Percentiles rank a stretch among this genome's conserved stretches.
Conservation (phyloP, 2,113 vertebrate species). For the Lipotes vexillifer region DNA sequence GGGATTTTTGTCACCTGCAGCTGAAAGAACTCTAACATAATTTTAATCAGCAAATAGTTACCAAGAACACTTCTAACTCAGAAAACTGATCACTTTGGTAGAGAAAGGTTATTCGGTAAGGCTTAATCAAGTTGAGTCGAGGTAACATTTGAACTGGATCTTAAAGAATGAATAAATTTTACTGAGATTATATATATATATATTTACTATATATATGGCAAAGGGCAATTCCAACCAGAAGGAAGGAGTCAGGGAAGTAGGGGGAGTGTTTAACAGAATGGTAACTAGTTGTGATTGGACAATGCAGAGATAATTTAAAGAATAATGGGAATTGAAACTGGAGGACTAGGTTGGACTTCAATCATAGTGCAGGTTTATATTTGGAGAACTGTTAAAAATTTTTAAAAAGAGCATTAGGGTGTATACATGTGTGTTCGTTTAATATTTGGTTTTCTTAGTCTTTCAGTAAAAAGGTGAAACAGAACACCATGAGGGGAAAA, state of each 20-base stretch:
- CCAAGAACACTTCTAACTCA: neutral
- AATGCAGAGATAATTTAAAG: neutral
- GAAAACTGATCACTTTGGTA: neutral
- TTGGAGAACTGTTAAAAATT: neutral
- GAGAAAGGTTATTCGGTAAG: neutral
- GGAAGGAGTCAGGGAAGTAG: neutral
- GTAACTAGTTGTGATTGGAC: neutral
- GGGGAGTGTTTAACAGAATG: neutral
- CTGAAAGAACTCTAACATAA: neutral
- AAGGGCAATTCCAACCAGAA: neutral
- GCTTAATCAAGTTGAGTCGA: neutral
- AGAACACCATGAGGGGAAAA: neutral
- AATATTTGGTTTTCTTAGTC: constrained; percentile 35
- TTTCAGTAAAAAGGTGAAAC: constrained; percentile 40
- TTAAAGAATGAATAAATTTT: neutral
- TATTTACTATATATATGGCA: neutral
- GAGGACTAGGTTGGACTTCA: neutral
- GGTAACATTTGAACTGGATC: neutral
- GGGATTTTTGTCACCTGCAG: neutral
- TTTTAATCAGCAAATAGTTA: neutral
- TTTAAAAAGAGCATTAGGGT: neutral
- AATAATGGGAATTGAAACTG: neutral
- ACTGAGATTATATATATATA: neutral
- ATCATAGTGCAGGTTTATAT: neutral
- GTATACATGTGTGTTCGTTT: neutral